These are phyloP conservation scores for Xestia c-nigrum DNA, from an alignment of 2,888 invertebrate genomes.

Conservation along the genomic window DNA sequence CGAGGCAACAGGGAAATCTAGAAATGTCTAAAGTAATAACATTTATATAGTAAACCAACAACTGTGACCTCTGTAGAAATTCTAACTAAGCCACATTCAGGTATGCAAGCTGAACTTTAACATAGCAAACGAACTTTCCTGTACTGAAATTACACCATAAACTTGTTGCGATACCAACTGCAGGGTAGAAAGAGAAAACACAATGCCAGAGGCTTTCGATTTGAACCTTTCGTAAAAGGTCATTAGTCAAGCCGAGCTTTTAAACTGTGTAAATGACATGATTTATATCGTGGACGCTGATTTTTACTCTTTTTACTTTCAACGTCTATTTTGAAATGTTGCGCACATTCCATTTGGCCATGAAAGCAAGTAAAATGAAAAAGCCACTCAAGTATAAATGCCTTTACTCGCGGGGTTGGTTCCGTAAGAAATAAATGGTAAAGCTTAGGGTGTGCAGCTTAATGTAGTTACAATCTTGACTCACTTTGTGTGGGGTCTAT, in stretches of 20 bases:
- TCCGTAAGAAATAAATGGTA: conserved; percentile 58
- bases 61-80: conserved; percentile 8
- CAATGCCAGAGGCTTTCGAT: conserved; percentile 72
- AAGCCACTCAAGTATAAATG: conserved; percentile 74
- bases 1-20: conserved; percentile 42
- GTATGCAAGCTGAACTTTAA: conserved; percentile 28
- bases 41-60: conserved; percentile 28
- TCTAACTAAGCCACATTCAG: conserved; percentile 29
- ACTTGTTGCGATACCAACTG: conserved; percentile 43
- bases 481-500: conserved; percentile 22
- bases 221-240: conserved; percentile 72
- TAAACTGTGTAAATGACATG: conserved; percentile 82
- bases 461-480: conserved; percentile 22
- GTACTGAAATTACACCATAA: conserved; percentile 42
- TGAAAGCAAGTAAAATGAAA: conserved; percentile 77
- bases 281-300: conserved; percentile 78
- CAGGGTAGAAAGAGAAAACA: conserved; percentile 66
- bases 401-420: conserved; percentile 55
- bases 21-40: conserved; percentile 19
- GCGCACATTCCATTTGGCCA: conserved; percentile 78
- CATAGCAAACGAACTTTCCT: conserved; percentile 28
- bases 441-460: conserved; percentile 17
- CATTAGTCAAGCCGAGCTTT: conserved; percentile 82
- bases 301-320: conserved; percentile 76
- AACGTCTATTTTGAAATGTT: conserved; percentile 79